Evolutionary conservation across 2,888 invertebrate genomes (phyloP), one percentile per base, ranked within the genome.

Genomic region (Stenodema calcarata): DNA sequence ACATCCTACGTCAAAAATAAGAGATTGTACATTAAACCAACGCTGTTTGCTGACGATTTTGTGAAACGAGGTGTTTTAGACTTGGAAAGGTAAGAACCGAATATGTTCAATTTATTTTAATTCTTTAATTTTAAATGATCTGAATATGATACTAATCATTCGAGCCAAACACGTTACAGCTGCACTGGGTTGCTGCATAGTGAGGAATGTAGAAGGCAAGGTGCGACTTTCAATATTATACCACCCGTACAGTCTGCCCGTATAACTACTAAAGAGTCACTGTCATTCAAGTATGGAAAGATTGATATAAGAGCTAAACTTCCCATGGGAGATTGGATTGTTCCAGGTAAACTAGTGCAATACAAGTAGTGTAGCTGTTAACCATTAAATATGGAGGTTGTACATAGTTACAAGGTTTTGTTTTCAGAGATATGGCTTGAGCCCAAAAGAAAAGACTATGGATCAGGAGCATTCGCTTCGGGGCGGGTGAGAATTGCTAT

Each of bases 251-350:
- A 93, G 35, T 94, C 95, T 0, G 94, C 94, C 0, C 92, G 93
- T 81, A 89, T 96, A 16, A 93, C 92, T 54, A 94, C 94, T 0
- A 94, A 93, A 89, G 92, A 93, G 54, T 91, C 91, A 0, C 95
- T 96, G 89, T 92, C 92, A 6, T 96, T 96, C 89, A 92, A 92
- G 12, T 95, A 95, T 90, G 96, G 96, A 14, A 93, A 92, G 54
- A 92, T 96, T 16, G 93, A 94, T 90, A 91, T 96, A 2, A 92
- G 93, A 28, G 96, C 96, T 0, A 95, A 94, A 90, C 90, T 96
- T 28, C 95, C 96, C 0, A 92, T 92, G 88, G 96, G 96, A 0
- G 95, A 96, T 90, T 96, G 96, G 96, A 91, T 96, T 23, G 93
- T 95, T 90, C 96, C 96, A 81, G 92, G 96, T 96, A 92, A 92